Conservation (phyloP, 1,140 invertebrate genomes). For the Ditylenchus dipsaci region DNA sequence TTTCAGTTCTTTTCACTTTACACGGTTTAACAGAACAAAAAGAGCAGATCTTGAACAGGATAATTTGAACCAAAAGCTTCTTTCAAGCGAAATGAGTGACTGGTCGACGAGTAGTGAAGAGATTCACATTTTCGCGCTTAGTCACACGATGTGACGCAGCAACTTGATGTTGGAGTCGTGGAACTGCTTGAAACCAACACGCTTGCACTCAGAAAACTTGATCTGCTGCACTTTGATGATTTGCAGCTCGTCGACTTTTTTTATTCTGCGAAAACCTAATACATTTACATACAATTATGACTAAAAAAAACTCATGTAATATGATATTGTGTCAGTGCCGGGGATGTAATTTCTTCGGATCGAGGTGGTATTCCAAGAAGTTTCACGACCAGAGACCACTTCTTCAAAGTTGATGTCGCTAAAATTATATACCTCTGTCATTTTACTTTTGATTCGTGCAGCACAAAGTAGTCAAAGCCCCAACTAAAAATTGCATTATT, state of each 20-base stretch:
- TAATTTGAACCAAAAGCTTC: background rate
- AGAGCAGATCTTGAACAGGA: slow-evolving; percentile 1
- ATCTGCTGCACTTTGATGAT: slow-evolving; percentile 94
- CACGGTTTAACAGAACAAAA: background rate
- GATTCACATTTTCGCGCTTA: slow-evolving; percentile 62
- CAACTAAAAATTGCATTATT: too few species aligned
- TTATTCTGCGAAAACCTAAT: too few species aligned
- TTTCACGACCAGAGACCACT: too few species aligned
- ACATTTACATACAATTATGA: too few species aligned
- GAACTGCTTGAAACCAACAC: slow-evolving; percentile 94
- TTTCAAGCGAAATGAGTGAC: slow-evolving; percentile 75
- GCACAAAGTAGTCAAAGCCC: too few species aligned
- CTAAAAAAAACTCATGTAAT: too few species aligned
- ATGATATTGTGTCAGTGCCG: too few species aligned
- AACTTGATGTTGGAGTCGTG: slow-evolving; percentile 89
- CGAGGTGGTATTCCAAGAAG: too few species aligned
- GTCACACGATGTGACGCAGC: slow-evolving; percentile 84
- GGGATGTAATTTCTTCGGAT: too few species aligned
- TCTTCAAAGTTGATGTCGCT: too few species aligned
- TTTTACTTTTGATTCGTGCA: too few species aligned
- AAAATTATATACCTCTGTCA: too few species aligned
- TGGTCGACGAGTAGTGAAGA: slow-evolving; percentile 75
- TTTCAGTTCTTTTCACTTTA: background rate
- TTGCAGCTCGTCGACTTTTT: slow-evolving; percentile 92
- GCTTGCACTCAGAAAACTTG: slow-evolving; percentile 76